These are phyloP conservation scores for Actinostola sp. DNA, from an alignment of 92 coral and sea anemone genomes.

Conservation along the genomic window DNA sequence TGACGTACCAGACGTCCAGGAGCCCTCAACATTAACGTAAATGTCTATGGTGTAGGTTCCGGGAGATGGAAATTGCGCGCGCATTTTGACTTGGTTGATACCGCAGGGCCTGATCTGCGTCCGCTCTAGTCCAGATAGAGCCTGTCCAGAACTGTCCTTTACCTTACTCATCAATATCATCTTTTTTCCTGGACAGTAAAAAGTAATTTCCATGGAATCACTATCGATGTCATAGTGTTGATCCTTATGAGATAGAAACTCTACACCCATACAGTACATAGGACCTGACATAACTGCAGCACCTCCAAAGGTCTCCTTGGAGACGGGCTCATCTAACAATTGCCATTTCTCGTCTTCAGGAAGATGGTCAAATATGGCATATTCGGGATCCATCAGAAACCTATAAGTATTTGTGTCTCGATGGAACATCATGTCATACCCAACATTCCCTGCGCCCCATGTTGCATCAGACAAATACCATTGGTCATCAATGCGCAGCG, in stretches of 20 bases:
- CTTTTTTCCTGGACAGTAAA: conserved; percentile 66
- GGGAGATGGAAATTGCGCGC: conserved; percentile 67
- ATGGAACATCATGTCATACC: conserved; percentile 70
- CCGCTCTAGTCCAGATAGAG: conserved; percentile 48
- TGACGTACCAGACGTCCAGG: conserved; percentile 59
- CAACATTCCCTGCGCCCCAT: conserved; percentile 73
- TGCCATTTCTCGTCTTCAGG: conserved; percentile 78
- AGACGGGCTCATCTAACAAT: conserved; percentile 58
- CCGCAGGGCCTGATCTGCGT: conserved; percentile 63
- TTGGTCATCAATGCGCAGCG: conserved; percentile 52
- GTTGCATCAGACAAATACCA: conserved; percentile 83
- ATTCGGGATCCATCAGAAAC: conserved; percentile 78
- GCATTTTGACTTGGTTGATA: conserved; percentile 61
- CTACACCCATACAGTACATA: conserved; percentile 60
- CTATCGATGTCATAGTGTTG: conserved; percentile 32
- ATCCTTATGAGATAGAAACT: conserved; percentile 65
- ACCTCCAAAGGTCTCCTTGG: conserved; percentile 56
- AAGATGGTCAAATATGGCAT: conserved; percentile 65
- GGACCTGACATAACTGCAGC: conserved; percentile 66
- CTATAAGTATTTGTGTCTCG: conserved; percentile 55
- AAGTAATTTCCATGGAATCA: conserved; percentile 59
- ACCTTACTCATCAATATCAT: conserved; percentile 53
- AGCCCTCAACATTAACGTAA: conserved; percentile 43
- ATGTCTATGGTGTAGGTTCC: conserved; percentile 67
- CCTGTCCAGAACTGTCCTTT: conserved; percentile 46